Evolutionary conservation across 2,888 invertebrate genomes (phyloP).

Genomic region (Campoletis raptor): DNA sequence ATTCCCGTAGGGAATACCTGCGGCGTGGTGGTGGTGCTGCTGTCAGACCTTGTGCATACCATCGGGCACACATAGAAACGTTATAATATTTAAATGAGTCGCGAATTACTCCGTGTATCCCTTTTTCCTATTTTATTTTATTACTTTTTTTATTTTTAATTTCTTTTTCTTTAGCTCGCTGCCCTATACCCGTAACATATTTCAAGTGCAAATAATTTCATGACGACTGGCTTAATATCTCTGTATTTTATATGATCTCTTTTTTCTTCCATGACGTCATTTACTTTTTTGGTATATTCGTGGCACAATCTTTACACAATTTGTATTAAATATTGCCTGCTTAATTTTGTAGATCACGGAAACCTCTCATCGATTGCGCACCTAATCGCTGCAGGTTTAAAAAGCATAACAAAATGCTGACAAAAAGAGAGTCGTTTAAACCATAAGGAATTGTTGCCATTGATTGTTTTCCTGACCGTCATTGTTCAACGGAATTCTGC

Average conservation of each 20-base stretch:
- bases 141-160: conserved; percentile 2
- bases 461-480: not conserved
- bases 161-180: conserved; percentile 14
- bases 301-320: not conserved
- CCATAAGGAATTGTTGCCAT: not conserved
- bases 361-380: no score
- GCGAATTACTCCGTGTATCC: conserved; percentile 61
- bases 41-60: conserved; percentile 42
- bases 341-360: no score
- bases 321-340: not conserved
- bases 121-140: not conserved
- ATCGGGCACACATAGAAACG: conserved; percentile 55
- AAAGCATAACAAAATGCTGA: no score
- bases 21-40: conserved; percentile 12
- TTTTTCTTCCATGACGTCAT: no score
- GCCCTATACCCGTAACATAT: not conserved
- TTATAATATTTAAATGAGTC: conserved; percentile 73
- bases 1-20: conserved; percentile 53
- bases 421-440: not conserved
- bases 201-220: conserved; percentile 19
- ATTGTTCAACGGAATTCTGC: not conserved
- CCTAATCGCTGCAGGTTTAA: no score
- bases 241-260: not conserved
- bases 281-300: not conserved
- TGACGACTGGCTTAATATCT: not conserved